Conservation (phyloP, 2,113 vertebrate species). For the Ctenomys sociabilis region DNA sequence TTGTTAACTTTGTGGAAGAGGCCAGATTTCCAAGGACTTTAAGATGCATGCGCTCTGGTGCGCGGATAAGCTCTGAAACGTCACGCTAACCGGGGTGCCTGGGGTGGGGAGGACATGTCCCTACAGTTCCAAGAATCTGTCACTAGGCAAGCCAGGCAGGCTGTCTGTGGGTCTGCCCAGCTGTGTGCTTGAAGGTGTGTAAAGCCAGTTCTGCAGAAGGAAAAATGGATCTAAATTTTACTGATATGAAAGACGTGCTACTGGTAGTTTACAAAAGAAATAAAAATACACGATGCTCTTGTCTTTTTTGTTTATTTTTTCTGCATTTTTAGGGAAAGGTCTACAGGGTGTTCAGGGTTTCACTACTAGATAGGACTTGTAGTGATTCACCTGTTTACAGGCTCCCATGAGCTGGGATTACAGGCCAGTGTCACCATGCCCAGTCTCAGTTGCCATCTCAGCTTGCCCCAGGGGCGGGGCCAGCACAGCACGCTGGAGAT, state of each 20-base stretch:
- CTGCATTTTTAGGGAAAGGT: too few species aligned
- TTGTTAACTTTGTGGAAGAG: background rate
- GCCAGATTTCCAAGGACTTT: background rate
- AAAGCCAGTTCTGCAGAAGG: background rate
- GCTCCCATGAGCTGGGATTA: too few species aligned
- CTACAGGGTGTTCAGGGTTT: too few species aligned
- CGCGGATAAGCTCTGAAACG: background rate
- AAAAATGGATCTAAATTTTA: background rate
- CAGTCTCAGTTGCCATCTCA: too few species aligned
- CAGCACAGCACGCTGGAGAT: too few species aligned
- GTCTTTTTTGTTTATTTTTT: background rate
- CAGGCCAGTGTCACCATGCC: too few species aligned
- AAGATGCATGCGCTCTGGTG: background rate
- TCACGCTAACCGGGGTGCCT: background rate
- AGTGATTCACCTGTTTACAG: too few species aligned
- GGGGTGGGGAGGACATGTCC: background rate
- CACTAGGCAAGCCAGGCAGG: background rate
- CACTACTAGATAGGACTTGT: too few species aligned
- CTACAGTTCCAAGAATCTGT: background rate
- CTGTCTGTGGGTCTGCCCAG: background rate
- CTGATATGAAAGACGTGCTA: background rate
- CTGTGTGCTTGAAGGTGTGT: background rate
- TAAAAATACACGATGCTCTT: background rate
- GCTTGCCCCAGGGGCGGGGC: too few species aligned
- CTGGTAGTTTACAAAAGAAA: background rate